Evolutionary conservation across 1,140 invertebrate species (phyloP).

Genomic region (Notospermus geniculatus): DNA sequence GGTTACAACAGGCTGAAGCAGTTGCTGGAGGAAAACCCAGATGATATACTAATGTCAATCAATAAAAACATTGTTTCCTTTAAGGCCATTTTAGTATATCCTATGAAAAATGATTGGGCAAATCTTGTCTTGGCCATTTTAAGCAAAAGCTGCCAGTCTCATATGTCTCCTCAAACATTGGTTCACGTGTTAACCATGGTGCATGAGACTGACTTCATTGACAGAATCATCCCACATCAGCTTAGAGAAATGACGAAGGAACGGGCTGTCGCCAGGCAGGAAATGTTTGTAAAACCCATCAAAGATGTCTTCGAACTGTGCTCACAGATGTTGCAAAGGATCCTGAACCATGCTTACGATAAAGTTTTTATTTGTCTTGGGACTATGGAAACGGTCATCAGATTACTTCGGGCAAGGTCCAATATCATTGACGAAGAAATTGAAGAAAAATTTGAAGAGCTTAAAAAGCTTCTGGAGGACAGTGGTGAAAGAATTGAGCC

Average conservation of each 20-base stretch:
- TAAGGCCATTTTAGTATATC: too few species aligned
- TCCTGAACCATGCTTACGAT: neutral
- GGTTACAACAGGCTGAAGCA: too few species aligned
- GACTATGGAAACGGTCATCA: neutral
- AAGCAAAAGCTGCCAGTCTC: neutral
- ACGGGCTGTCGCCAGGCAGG: neutral
- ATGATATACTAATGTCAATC: too few species aligned
- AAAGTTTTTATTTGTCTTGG: neutral
- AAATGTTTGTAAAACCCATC: neutral
- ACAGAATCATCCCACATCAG: neutral
- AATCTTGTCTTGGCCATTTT: neutral
- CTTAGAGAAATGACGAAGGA: neutral
- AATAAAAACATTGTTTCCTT: too few species aligned
- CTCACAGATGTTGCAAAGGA: neutral
- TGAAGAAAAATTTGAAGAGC: neutral
- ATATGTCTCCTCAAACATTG: neutral
- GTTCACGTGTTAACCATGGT: neutral
- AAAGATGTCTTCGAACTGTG: neutral
- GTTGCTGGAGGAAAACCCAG: too few species aligned
- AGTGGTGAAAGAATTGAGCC: neutral
- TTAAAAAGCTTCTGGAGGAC: neutral
- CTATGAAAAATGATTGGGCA: neutral
- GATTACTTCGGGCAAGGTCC: neutral
- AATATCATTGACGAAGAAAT: constrained; percentile 5
- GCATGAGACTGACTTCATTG: neutral